Evolutionary conservation across 2,888 invertebrate genomes (phyloP).

Genomic region (Nomada ferruginata): DNA sequence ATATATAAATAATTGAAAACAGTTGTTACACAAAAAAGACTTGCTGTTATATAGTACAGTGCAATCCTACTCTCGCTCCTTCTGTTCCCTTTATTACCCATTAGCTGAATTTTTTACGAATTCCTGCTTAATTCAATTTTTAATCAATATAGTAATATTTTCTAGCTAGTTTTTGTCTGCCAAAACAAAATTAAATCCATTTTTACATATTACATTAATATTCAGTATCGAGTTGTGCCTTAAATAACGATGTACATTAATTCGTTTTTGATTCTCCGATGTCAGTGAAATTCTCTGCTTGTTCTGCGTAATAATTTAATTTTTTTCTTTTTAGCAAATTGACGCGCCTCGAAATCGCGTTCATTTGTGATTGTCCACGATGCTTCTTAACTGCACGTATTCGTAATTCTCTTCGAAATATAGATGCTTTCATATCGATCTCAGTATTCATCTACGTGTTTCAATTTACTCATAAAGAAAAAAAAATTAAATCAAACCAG

Average conservation of each 20-base stretch:
- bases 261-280: slow-evolving; percentile 56
- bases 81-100: slow-evolving; percentile 69
- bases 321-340: slow-evolving; percentile 15
- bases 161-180: neutral
- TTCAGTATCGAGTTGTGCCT: neutral
- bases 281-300: slow-evolving; percentile 71
- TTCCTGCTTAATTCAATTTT: slow-evolving; percentile 58
- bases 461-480: neutral
- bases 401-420: neutral
- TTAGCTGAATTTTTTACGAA: slow-evolving; percentile 65
- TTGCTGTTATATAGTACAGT: slow-evolving; percentile 75
- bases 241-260: slow-evolving; percentile 48
- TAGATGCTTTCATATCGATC: neutral
- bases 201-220: neutral
- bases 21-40: slow-evolving; percentile 27
- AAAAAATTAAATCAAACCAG: neutral
- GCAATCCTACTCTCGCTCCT: slow-evolving; percentile 76
- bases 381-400: slow-evolving; percentile 20
- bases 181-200: neutral
- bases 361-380: slow-evolving; percentile 7
- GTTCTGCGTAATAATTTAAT: slow-evolving; percentile 63
- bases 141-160: neutral
- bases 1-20: slow-evolving; percentile 15
- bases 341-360: neutral
- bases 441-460: neutral